Evolutionary conservation across 1,140 invertebrate genomes (phyloP).

Genomic region (Oreohelix idahoensis): DNA sequence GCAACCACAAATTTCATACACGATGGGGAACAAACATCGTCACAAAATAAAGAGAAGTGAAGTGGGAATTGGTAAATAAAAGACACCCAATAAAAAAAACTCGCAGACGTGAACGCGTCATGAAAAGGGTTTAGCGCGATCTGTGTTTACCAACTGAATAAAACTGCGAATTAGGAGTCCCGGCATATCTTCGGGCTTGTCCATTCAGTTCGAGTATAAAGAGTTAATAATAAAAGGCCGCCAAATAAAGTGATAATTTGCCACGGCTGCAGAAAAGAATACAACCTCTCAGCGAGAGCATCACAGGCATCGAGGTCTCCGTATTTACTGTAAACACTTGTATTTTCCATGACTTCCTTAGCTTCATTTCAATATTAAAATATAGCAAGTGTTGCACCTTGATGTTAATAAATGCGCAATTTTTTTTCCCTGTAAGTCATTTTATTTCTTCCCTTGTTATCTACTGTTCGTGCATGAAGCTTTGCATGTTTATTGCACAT

Average conservation of each 20-base stretch:
- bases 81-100: neutral
- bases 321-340: neutral
- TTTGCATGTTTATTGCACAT: no score
- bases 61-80: slow-evolving; percentile 13
- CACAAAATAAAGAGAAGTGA: neutral
- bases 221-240: neutral
- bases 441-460: no score
- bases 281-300: neutral
- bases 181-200: neutral
- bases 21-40: neutral
- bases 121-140: neutral
- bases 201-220: neutral
- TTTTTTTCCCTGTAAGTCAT: no score
- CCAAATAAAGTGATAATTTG: neutral
- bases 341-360: neutral
- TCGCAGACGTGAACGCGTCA: neutral
- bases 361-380: no score
- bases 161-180: neutral
- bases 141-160: slow-evolving; percentile 8
- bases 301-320: neutral
- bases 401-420: no score
- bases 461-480: no score
- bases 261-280: neutral
- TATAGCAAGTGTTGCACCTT: no score
- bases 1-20: neutral